Conservation (phyloP, 2,888 invertebrate species). For the Cheilosia impressa region DNA sequence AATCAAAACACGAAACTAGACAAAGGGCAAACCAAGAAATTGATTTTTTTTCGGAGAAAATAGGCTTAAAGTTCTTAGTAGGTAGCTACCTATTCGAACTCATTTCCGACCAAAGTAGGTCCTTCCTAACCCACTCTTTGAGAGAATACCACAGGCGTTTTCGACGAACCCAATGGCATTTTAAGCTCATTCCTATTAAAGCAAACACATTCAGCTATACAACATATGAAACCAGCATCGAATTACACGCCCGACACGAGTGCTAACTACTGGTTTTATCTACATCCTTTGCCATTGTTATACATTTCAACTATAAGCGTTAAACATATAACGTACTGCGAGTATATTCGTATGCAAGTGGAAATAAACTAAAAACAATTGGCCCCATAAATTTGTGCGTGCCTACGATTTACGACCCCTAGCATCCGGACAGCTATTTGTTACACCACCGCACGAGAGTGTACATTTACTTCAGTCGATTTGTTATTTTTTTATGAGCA, state of each 20-base stretch:
- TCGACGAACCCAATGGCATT: too few relatives aligned
- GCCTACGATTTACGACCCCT: constrained; percentile 49
- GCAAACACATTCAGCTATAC: neutral
- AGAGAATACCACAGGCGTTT: too few relatives aligned
- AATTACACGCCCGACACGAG: neutral
- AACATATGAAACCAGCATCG: neutral
- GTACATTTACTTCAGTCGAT: constrained; percentile 44
- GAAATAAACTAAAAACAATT: constrained; percentile 61
- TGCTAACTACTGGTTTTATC: neutral
- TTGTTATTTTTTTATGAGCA: constrained; percentile 55
- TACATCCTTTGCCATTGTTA: neutral
- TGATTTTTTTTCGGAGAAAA: too few relatives aligned
- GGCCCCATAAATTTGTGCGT: constrained; percentile 57
- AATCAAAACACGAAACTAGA: too few relatives aligned
- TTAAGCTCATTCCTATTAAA: too few relatives aligned
- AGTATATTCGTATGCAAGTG: constrained; percentile 61
- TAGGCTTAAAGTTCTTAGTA: too few relatives aligned
- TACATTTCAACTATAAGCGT: constrained; percentile 34
- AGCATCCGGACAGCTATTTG: constrained; percentile 49
- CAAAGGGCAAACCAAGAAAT: too few relatives aligned
- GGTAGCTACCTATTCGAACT: too few relatives aligned
- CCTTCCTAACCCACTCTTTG: too few relatives aligned
- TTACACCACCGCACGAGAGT: constrained; percentile 42
- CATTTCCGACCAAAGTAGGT: too few relatives aligned
- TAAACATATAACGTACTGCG: constrained; percentile 46